Conservation (phyloP, 92 coral and sea anemone species). For the Paragorgia papillata region DNA sequence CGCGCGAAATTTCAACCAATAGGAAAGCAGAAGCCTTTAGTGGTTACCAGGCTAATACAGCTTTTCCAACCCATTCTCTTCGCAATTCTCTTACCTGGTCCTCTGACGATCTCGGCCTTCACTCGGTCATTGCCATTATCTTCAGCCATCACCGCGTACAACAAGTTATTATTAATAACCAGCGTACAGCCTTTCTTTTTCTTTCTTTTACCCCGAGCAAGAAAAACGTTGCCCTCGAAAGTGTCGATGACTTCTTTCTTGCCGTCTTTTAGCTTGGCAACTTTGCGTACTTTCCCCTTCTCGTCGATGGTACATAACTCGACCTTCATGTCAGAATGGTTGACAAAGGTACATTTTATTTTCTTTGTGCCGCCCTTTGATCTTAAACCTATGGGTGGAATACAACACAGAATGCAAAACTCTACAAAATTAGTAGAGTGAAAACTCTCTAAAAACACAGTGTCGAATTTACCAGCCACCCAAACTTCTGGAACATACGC, state of each 20-base stretch:
- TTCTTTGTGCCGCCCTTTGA: slow-evolving; percentile 74
- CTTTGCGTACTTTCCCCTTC: slow-evolving; percentile 64
- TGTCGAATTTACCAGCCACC: not conserved
- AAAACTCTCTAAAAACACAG: not conserved
- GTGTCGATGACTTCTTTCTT: slow-evolving; percentile 69
- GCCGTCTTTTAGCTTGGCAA: slow-evolving; percentile 75
- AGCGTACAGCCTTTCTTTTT: slow-evolving; percentile 50
- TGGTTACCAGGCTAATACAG: too few relatives aligned
- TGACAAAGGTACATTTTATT: slow-evolving; percentile 77
- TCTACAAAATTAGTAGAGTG: too few relatives aligned
- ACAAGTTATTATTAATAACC: slow-evolving; percentile 67
- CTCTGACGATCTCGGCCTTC: slow-evolving; percentile 69
- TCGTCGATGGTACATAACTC: slow-evolving; percentile 72
- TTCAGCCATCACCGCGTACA: slow-evolving; percentile 71
- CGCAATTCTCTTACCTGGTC: slow-evolving; percentile 80
- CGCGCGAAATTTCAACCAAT: too few relatives aligned
- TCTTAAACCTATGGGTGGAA: slow-evolving; percentile 59
- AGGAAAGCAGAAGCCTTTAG: too few relatives aligned
- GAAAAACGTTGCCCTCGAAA: slow-evolving; percentile 76
- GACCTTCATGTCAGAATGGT: slow-evolving; percentile 80
- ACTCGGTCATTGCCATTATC: slow-evolving; percentile 59
- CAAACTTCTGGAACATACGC: too few relatives aligned
- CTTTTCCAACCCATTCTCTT: too few relatives aligned
- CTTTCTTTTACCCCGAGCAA: slow-evolving; percentile 70
- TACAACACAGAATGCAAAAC: not conserved